phyloP scores from a whole-genome alignment of 1,140 invertebrate genomes.

The Psix sp. region DNA sequence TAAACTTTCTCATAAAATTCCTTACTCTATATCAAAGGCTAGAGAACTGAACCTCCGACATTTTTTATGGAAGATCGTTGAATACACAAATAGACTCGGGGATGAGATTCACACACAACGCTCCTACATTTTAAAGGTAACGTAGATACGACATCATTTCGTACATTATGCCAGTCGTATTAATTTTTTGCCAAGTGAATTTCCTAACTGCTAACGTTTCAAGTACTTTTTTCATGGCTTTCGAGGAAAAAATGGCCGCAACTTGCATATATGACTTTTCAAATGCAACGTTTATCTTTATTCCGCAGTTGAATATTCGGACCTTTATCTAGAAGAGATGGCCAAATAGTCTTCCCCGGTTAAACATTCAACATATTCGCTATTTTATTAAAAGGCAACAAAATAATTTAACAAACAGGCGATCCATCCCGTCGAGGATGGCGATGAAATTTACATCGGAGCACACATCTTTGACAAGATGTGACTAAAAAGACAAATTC shows the following conservation, averaged over 20 bases:
- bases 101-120: constrained; percentile 19
- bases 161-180: constrained; percentile 16
- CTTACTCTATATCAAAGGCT: no score
- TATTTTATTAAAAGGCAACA: neutral
- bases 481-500: constrained; percentile 72
- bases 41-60: constrained; percentile 12
- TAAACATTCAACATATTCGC: no score
- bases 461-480: constrained; percentile 60
- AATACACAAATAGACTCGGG: constrained; percentile 22
- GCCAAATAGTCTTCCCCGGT: no score
- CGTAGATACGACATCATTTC: constrained; percentile 9
- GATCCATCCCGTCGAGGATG: constrained; percentile 13
- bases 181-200: constrained; percentile 11
- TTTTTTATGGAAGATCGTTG: constrained; percentile 15
- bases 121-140: constrained; percentile 14
- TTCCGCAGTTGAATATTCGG: no score
- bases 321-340: no score
- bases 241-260: no score
- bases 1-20: no score
- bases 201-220: constrained; percentile 1
- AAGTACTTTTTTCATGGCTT: neutral
- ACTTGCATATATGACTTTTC: no score
- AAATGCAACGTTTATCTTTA: no score
- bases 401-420: neutral
- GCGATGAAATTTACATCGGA: constrained; percentile 65